Evolutionary conservation across 1,140 invertebrate species (phyloP), one percentile per base, ranked within the genome.

Genomic region (Apocrypta bakeri): DNA sequence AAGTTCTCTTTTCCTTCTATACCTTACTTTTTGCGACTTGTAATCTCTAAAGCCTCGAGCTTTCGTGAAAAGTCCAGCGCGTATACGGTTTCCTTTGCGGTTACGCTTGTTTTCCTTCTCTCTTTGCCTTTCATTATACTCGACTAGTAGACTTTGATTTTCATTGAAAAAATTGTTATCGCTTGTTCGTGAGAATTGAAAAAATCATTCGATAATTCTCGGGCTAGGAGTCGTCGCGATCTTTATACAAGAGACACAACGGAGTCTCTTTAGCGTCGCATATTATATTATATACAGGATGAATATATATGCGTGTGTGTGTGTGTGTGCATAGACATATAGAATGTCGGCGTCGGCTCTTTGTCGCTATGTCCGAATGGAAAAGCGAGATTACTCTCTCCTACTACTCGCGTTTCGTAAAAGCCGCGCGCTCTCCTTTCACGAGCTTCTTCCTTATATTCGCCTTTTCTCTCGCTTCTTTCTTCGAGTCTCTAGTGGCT

Each of bases 301-400:
- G n/a, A n/a, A n/a, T n/a, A n/a, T n/a, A n/a, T n/a, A n/a, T n/a
- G n/a, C n/a, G n/a, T n/a, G n/a, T n/a, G n/a, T n/a, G n/a, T n/a
- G n/a, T n/a, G n/a, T n/a, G n/a, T n/a, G n/a, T n/a, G n/a, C n/a
- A n/a, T n/a, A n/a, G n/a, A n/a, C 3, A 37, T 4, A 37, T 37
- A 37, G 2, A 37, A 37, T 37, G 33, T 68, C 64, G 64, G 24
- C 27, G 24, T 24, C 3, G 4, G 7, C 69, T 56, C 56, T 17
- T 7, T 8, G 37, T 17, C 4, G 56, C n/a, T 48, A 76, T 31
- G 27, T 61, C 40, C 37, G 31, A 37, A 81, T 81, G 79, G 71
- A 74, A 81, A 74, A 81, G 56, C 79, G 48, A 81, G 79, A 74
- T 81, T 81, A 81, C 17, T 40, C 21, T 1, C n/a, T n/a, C n/a